Percentiles rank a stretch among this genome's conserved stretches.
Conservation (phyloP, 2,113 vertebrate species). For the Crotalus viridis region DNA sequence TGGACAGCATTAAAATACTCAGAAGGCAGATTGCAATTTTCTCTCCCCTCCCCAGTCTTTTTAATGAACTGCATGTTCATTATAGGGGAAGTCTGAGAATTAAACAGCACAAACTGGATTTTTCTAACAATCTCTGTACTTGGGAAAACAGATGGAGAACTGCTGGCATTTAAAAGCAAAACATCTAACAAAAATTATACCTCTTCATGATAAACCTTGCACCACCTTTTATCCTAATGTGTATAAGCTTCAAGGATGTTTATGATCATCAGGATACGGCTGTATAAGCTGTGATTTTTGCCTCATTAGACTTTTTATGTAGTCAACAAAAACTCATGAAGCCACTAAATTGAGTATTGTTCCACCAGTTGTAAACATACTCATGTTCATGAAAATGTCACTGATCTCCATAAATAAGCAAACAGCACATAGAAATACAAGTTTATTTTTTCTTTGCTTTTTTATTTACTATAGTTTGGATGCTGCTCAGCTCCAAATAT, state of each 20-base stretch:
- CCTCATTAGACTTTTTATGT: conserved; percentile 50
- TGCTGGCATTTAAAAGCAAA: conserved; percentile 46
- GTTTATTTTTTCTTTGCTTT: neutral
- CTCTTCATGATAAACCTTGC: conserved; percentile 43
- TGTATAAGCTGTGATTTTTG: conserved; percentile 51
- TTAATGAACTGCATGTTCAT: conserved; percentile 58
- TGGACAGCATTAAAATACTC: conserved; percentile 42
- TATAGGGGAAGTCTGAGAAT: conserved; percentile 49
- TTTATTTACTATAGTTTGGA: neutral
- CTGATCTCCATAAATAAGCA: conserved; percentile 18
- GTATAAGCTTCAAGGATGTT: conserved; percentile 55
- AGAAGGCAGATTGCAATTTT: conserved; percentile 12
- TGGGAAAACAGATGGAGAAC: conserved; percentile 63
- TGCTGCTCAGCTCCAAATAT: neutral
- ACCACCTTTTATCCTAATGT: conserved; percentile 1
- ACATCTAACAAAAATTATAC: conserved; percentile 61
- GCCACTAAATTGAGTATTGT: conserved; percentile 43
- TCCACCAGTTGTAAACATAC: neutral
- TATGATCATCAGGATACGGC: conserved; percentile 48
- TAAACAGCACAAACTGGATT: conserved; percentile 51
- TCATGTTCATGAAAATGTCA: neutral
- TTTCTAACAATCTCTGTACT: conserved; percentile 44
- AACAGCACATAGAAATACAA: neutral
- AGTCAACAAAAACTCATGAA: conserved; percentile 41
- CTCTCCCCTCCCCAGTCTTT: conserved; percentile 36